Evolutionary conservation across 2,888 invertebrate genomes (phyloP).

Genomic region (Patella ulyssiponensis): DNA sequence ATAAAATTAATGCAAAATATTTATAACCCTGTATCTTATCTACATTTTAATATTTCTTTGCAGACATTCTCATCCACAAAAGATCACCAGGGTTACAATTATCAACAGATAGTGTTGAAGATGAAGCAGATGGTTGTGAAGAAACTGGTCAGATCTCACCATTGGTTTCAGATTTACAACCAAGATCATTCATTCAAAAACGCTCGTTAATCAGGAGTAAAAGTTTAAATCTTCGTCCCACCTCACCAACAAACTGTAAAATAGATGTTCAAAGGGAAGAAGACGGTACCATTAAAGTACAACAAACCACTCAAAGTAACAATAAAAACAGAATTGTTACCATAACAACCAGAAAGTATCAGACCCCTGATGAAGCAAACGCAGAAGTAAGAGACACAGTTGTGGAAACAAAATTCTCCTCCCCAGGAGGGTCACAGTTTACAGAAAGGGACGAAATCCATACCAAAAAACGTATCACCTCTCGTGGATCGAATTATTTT

Average conservation of each 20-base stretch:
- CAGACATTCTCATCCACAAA: too few species aligned
- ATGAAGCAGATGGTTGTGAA: background rate
- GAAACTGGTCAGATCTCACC: background rate
- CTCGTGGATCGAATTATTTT: slow-evolving; percentile 60
- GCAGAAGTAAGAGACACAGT: slow-evolving; percentile 57
- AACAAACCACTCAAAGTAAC: slow-evolving; percentile 47
- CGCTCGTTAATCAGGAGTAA: slow-evolving; percentile 15
- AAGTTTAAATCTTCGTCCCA: background rate
- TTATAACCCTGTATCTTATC: too few species aligned
- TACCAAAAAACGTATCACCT: slow-evolving; percentile 55
- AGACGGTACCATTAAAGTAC: slow-evolving; percentile 57
- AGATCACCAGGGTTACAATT: background rate
- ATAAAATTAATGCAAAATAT: too few species aligned
- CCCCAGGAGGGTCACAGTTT: slow-evolving; percentile 51
- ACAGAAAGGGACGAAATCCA: slow-evolving; percentile 57
- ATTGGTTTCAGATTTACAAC: background rate
- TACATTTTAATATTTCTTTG: too few species aligned
- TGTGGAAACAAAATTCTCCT: slow-evolving; percentile 50
- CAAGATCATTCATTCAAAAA: background rate
- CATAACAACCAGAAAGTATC: slow-evolving; percentile 50
- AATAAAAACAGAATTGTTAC: slow-evolving; percentile 53
- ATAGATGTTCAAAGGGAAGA: slow-evolving; percentile 55
- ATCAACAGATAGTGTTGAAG: background rate
- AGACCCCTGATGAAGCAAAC: slow-evolving; percentile 55
- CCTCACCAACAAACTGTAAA: slow-evolving; percentile 33